Evolutionary conservation across 2,113 vertebrate species (phyloP).

Genomic region (Butorides virescens): DNA sequence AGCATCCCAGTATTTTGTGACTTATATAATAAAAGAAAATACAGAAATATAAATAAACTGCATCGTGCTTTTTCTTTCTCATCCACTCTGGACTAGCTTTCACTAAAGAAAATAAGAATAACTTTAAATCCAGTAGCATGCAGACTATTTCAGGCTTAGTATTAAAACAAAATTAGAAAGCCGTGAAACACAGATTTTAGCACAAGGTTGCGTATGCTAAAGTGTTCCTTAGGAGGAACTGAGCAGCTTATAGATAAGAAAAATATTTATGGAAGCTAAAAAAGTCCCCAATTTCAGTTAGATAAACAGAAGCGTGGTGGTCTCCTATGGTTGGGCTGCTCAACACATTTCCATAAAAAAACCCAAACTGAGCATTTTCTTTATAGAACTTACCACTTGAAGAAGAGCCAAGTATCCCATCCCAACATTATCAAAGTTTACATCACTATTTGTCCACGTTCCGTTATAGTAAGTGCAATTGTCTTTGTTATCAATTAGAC

Average conservation of each 20-base stretch:
- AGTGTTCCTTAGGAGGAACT: neutral
- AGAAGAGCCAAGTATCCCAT: slow-evolving; percentile 78
- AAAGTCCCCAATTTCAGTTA: neutral
- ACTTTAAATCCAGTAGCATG: neutral
- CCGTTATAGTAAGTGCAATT: neutral
- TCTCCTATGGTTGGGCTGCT: neutral
- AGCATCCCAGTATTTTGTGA: neutral
- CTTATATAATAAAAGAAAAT: neutral
- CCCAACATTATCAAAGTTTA: slow-evolving; percentile 76
- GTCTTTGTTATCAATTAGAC: fast-evolving
- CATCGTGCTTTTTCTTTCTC: neutral
- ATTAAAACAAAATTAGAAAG: neutral
- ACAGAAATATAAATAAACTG: neutral
- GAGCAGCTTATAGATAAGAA: neutral
- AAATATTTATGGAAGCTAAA: neutral
- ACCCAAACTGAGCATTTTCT: neutral
- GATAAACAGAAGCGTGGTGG: neutral
- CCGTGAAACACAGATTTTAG: neutral
- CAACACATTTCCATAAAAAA: neutral
- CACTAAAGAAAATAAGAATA: neutral
- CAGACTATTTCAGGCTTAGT: neutral
- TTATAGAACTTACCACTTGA: slow-evolving; percentile 72
- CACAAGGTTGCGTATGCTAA: neutral
- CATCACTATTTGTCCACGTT: slow-evolving; percentile 13
- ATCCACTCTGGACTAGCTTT: neutral